Evolutionary conservation across 1,140 invertebrate genomes (phyloP).

Genomic region (Plectus sambesii): DNA sequence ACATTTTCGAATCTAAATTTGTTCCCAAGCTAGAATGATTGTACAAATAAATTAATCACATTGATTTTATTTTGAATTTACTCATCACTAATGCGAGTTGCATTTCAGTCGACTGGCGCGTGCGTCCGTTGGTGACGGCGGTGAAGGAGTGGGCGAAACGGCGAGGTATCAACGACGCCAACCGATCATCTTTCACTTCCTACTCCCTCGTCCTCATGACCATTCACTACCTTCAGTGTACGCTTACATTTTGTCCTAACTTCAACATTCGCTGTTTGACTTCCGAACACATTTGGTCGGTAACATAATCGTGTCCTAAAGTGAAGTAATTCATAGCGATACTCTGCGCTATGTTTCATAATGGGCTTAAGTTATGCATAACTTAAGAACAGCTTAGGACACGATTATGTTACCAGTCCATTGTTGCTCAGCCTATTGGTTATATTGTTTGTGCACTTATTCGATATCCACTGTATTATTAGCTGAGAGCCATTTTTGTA

Average conservation of each 20-base stretch:
- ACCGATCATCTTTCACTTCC: constrained; percentile 82
- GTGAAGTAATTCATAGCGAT: no score
- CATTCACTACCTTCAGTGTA: constrained; percentile 86
- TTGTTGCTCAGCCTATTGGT: no score
- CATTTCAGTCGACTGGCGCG: constrained; percentile 75
- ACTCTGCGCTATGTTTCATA: no score
- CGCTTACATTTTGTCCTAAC: no score
- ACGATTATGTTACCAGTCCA: no score
- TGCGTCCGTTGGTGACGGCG: constrained; percentile 74
- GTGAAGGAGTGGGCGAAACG: constrained; percentile 87
- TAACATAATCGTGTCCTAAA: no score
- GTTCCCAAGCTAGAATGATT: no score
- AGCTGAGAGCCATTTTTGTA: constrained; percentile 41
- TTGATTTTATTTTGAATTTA: no score
- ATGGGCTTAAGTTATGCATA: no score
- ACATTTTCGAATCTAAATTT: no score
- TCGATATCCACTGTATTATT: constrained; percentile 10
- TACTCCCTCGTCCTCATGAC: constrained; percentile 94
- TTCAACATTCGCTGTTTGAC: not conserved
- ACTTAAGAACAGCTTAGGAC: no score
- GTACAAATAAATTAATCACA: no score
- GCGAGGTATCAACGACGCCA: constrained; percentile 88
- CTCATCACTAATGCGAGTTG: constrained; percentile 57
- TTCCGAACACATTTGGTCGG: not conserved
- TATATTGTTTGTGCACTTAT: not conserved